These are phyloP conservation scores for Torymus tubicola DNA, from an alignment of 2,888 invertebrate genomes.

Conservation along the genomic window DNA sequence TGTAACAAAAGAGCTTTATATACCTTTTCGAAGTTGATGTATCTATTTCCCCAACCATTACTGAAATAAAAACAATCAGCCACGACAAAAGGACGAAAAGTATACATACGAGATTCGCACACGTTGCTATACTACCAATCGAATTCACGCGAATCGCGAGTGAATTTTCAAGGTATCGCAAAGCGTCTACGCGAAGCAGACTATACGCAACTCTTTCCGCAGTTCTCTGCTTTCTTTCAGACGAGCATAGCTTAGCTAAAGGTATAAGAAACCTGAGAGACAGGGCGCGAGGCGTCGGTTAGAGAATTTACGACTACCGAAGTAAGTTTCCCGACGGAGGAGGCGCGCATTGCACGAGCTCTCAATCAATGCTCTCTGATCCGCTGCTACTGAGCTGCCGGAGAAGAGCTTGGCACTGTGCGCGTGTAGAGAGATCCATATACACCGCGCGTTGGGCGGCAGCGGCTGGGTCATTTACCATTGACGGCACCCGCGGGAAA, in stretches of 20 bases:
- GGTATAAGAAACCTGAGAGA: too few species aligned
- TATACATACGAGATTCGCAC: conserved; percentile 2
- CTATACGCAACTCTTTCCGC: too few species aligned
- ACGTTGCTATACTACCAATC: background rate
- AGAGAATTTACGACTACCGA: conserved; percentile 45
- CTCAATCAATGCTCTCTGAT: conserved; percentile 56
- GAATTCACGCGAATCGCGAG: conserved; percentile 45
- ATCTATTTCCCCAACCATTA: too few species aligned
- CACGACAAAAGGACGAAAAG: background rate
- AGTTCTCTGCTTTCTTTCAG: too few species aligned
- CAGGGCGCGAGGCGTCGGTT: too few species aligned
- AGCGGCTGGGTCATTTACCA: conserved; percentile 68
- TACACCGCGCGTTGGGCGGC: background rate
- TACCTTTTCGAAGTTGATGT: too few species aligned
- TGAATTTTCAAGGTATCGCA: conserved; percentile 39
- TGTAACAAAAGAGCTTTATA: too few species aligned
- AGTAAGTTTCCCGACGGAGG: conserved; percentile 32
- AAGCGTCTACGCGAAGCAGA: background rate
- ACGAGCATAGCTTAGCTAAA: too few species aligned
- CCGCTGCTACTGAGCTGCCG: conserved; percentile 56
- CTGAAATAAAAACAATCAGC: conserved; percentile 15
- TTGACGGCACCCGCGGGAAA: conserved; percentile 74
- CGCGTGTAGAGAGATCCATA: background rate
- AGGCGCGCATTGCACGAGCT: conserved; percentile 15
- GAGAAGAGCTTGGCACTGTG: background rate